Conservation (phyloP, 1,140 invertebrate genomes). For the Tetramorium alpestre region DNA sequence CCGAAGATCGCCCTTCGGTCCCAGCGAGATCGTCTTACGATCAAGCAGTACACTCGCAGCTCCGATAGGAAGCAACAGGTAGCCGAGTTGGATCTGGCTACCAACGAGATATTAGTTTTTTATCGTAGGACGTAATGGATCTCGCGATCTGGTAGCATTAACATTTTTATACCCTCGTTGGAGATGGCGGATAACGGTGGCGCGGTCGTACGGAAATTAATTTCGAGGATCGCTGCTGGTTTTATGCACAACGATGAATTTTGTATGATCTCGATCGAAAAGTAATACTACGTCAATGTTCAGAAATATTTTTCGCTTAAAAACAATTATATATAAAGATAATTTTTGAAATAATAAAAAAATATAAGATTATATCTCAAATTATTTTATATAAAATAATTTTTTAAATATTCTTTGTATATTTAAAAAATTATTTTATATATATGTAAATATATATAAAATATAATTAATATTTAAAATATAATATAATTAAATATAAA, state of each 20-base stretch:
- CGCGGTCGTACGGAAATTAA: conserved; percentile 36
- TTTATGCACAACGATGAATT: background rate
- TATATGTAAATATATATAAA: too few species aligned
- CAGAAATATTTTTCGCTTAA: background rate
- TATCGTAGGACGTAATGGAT: conserved; percentile 53
- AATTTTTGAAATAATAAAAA: background rate
- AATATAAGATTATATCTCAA: too few species aligned
- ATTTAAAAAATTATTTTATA: too few species aligned
- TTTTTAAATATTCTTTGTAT: too few species aligned
- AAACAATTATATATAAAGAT: background rate
- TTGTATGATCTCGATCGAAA: background rate
- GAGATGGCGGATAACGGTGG: conserved; percentile 12
- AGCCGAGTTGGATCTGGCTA: conserved; percentile 35
- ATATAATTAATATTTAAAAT: background rate
- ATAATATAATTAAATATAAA: too few species aligned
- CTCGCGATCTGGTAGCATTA: conserved; percentile 57
- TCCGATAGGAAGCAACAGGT: conserved; percentile 47
- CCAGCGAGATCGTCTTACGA: conserved; percentile 45
- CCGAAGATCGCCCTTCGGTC: conserved; percentile 47
- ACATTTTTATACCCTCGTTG: conserved; percentile 55
- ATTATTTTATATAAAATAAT: background rate
- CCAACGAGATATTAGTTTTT: conserved; percentile 51
- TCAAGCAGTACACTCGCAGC: background rate
- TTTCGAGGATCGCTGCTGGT: conserved; percentile 5
- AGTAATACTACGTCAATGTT: background rate